These are phyloP conservation scores for Ascaphus truei DNA, from an alignment of 2,113 vertebrate species.

Conservation along the genomic window DNA sequence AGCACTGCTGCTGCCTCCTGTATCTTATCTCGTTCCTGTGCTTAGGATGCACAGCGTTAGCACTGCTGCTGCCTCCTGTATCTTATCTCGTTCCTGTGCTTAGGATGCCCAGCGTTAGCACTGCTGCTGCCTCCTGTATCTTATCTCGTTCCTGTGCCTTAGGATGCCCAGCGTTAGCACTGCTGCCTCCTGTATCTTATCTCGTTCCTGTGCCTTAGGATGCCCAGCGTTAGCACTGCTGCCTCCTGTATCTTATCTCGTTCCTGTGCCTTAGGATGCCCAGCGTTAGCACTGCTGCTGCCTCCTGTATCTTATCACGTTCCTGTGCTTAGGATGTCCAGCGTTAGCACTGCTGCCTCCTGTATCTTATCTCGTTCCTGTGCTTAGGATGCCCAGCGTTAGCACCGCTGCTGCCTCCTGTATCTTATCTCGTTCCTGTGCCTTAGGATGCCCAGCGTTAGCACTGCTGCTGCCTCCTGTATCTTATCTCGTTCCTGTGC, in stretches of 20 bases:
- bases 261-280: slow-evolving; percentile 6
- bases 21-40: slow-evolving; percentile 13
- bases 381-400: not conserved
- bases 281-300: not conserved
- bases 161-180: not conserved
- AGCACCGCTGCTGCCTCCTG: not conserved
- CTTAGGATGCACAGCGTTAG: not conserved
- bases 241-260: slow-evolving; percentile 4
- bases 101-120: not conserved
- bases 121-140: not conserved
- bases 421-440: slow-evolving; percentile 13
- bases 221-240: not conserved
- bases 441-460: not conserved
- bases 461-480: not conserved
- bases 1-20: not conserved
- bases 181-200: not conserved
- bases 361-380: slow-evolving; percentile 11
- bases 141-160: slow-evolving; percentile 14
- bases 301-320: slow-evolving; percentile 10
- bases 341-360: not conserved
- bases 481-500: slow-evolving; percentile 16
- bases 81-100: slow-evolving; percentile 16
- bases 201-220: slow-evolving; percentile 7
- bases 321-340: slow-evolving; percentile 6
- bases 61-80: not conserved